Base-by-base conservation (phyloP, 2,888 invertebrate species). In the Dascillus cervinus region DNA sequence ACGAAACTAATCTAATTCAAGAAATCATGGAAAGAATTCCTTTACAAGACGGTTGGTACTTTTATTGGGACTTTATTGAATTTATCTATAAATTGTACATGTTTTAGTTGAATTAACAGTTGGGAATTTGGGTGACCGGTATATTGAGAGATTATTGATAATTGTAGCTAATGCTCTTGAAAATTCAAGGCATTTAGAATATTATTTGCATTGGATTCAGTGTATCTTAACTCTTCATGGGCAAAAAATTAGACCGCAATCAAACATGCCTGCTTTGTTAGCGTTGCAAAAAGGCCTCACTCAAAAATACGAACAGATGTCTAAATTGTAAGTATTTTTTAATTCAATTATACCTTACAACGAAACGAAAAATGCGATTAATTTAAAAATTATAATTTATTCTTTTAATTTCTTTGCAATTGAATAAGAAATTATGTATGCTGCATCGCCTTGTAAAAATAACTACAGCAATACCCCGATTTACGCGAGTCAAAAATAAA, bases 21-120 rank as follows among this genome's bases (percentile, higher is more conserved):
- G 77, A 85, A 62, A 84, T 86, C 14, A 60, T 97, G 9, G 96
- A 97, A 64, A 71, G 71, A 13, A 80, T 91, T 14, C 89, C 92
- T 1, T 62, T 77, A 3, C 64, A 65, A 29, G 79, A 88, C 52
- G 75, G 92, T 92, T 62, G 74, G 79, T 55, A 21, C 31, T 30
- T 17, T 13, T 19, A 22, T 14, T 17, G 21, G 19, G 32, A 29
- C 21, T 39, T 31, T 35, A 35, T 32, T 32, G 34, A 19, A 13
- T 26, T 38, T 41, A 27, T 19, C 29, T 31, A 4, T 13, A 22
- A 32, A 29, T 38, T 35, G 22, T 41, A 41, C 46, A 44, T 33
- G 39, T 70, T 72, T 30, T 69, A 92, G 94, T 95, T 52, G 76
- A 78, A 46, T 65, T 92, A 30, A 79, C 88, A 22, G 72, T 80